Percentiles rank a stretch among this genome's conserved stretches.
phyloP scores from a whole-genome alignment of 64 coral and sea anemone species.

The Catalaphyllia jardinei region DNA sequence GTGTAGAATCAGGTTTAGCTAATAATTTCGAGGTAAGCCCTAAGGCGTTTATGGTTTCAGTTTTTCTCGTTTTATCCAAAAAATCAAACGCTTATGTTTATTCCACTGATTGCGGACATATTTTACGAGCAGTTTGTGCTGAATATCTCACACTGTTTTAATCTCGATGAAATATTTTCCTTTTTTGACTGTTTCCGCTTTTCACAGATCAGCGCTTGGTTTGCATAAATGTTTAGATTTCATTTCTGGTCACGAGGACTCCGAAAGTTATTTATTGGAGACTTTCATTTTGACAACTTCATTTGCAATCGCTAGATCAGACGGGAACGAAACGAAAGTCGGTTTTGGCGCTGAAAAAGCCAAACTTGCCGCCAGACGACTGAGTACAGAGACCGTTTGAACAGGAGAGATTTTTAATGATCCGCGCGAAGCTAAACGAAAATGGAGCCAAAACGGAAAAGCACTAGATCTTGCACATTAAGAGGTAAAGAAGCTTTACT shows the following conservation, averaged over 20 bases:
- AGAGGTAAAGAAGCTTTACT: constrained; percentile 60
- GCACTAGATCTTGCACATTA: neutral
- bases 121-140: neutral
- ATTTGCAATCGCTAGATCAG: constrained; percentile 22
- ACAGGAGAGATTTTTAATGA: neutral
- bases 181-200: neutral
- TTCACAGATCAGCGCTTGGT: neutral
- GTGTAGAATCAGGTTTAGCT: neutral
- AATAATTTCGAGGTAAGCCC: constrained; percentile 2
- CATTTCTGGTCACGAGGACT: constrained; percentile 1
- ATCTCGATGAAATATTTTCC: neutral
- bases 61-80: neutral
- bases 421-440: neutral
- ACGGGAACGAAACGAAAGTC: neutral
- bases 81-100: neutral
- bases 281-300: constrained; percentile 10
- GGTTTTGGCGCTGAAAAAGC: neutral
- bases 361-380: neutral
- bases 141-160: neutral
- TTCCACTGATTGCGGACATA: neutral
- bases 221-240: neutral
- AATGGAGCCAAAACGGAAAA: constrained; percentile 4
- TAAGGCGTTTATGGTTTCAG: neutral
- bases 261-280: constrained; percentile 5
- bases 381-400: neutral